phyloP scores from a whole-genome alignment of 2,888 invertebrate genomes.

The Drosophila heteroneura region DNA sequence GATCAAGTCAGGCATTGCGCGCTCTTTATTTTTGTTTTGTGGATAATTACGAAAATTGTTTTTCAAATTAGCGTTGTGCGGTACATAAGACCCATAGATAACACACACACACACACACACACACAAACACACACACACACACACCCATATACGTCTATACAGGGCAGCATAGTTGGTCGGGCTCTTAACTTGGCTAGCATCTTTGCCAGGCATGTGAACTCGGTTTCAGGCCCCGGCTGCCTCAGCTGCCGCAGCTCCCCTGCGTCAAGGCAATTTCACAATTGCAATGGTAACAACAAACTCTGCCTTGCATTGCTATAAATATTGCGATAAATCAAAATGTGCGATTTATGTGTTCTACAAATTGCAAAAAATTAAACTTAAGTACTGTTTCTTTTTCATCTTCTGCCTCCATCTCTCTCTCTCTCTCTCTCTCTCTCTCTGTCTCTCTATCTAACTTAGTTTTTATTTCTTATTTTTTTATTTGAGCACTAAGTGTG shows the following conservation, averaged over 20 bases:
- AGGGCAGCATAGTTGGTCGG: constrained; percentile 34
- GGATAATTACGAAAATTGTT: constrained; percentile 85
- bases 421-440: not conserved
- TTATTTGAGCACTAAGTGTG: constrained; percentile 68
- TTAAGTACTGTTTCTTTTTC: constrained; percentile 74
- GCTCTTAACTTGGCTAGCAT: constrained; percentile 62
- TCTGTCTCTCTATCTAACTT: constrained; percentile 2
- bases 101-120: constrained; percentile 56
- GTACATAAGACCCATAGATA: constrained; percentile 80
- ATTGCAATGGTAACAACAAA: constrained; percentile 77
- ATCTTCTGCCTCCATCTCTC: constrained; percentile 10
- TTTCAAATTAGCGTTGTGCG: constrained; percentile 84
- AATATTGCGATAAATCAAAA: constrained; percentile 82
- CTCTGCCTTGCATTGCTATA: constrained; percentile 78
- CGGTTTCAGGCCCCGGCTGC: constrained; percentile 17
- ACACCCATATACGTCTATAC: constrained; percentile 28
- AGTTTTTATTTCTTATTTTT: constrained; percentile 1
- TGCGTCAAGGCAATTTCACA: constrained; percentile 67
- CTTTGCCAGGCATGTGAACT: constrained; percentile 57
- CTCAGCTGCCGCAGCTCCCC: constrained; percentile 24
- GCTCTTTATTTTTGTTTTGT: constrained; percentile 64
- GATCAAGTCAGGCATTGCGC: constrained; percentile 65
- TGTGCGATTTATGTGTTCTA: constrained; percentile 82
- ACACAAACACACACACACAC: not conserved
- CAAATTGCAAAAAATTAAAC: constrained; percentile 82